Percentiles rank a stretch among this genome's conserved stretches.
phyloP scores from a whole-genome alignment of 2,113 vertebrate genomes.

The Gallinago paraguaiae region DNA sequence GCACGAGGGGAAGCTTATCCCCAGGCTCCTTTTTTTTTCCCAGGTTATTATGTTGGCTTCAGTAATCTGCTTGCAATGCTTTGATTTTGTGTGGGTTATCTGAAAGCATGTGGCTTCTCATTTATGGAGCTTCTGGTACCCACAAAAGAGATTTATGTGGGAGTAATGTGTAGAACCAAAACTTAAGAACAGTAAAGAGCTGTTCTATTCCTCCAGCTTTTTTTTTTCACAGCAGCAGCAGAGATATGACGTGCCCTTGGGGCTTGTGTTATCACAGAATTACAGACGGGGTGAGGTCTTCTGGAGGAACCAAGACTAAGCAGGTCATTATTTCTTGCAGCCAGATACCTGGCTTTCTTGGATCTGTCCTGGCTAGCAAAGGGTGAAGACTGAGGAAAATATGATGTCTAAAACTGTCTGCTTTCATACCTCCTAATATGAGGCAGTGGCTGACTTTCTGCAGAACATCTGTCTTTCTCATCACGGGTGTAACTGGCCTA shows the following conservation, averaged over 20 bases:
- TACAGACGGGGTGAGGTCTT: accelerated
- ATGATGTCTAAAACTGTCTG: background rate
- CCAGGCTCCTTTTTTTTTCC: background rate
- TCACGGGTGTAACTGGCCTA: background rate
- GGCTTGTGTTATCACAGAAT: accelerated
- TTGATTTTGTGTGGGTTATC: background rate
- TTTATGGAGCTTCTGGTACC: background rate
- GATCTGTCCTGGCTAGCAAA: background rate
- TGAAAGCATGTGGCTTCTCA: background rate
- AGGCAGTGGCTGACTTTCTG: background rate
- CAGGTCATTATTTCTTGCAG: background rate
- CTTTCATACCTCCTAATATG: background rate
- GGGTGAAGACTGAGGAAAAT: background rate
- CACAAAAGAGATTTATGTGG: background rate
- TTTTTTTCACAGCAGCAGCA: background rate
- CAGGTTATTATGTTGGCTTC: background rate
- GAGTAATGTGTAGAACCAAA: background rate
- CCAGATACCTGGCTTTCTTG: background rate
- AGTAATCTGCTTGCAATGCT: background rate
- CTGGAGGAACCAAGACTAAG: background rate
- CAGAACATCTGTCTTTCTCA: constrained; percentile 52
- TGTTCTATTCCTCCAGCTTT: background rate
- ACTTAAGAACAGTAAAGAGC: background rate
- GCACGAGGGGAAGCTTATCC: background rate
- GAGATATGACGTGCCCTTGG: background rate